Evolutionary conservation across 1,140 invertebrate genomes (phyloP).

Genomic region (Drosophila malerkotliana): DNA sequence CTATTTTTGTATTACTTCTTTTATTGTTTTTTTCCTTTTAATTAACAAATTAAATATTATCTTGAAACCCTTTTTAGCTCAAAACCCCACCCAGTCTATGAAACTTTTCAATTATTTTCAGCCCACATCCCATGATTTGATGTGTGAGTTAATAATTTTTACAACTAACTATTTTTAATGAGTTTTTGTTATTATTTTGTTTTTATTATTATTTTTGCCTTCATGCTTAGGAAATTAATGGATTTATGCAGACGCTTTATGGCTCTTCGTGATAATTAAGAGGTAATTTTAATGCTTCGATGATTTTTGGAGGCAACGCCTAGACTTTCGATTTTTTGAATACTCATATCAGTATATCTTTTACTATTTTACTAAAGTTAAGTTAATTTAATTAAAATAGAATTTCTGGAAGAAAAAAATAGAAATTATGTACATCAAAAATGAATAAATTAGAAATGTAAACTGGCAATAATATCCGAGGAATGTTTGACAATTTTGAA

Average conservation of each 20-base stretch:
- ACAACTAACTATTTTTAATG: conserved; percentile 8
- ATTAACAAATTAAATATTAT: background rate
- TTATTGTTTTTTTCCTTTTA: background rate
- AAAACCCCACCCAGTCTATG: no score
- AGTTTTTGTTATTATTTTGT: background rate
- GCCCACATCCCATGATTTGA: no score
- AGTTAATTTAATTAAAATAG: no score
- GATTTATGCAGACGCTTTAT: conserved; percentile 38
- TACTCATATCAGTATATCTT: no score
- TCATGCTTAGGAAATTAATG: conserved; percentile 58
- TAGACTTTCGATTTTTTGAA: conserved; percentile 37
- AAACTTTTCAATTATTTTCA: no score
- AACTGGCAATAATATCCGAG: conserved; percentile 28
- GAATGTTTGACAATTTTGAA: conserved; percentile 57
- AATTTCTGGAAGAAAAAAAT: no score
- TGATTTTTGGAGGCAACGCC: conserved; percentile 31
- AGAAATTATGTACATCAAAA: conserved; percentile 9
- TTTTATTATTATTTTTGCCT: conserved; percentile 7
- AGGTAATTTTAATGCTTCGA: conserved; percentile 61
- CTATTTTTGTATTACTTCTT: no score
- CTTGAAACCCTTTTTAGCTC: background rate
- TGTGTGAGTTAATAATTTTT: background rate
- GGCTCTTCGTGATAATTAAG: conserved; percentile 66
- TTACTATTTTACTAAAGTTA: no score
- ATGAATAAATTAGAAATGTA: conserved; percentile 28